phyloP scores from a whole-genome alignment of 2,113 vertebrate species.

The Gracilinanus agilis region DNA sequence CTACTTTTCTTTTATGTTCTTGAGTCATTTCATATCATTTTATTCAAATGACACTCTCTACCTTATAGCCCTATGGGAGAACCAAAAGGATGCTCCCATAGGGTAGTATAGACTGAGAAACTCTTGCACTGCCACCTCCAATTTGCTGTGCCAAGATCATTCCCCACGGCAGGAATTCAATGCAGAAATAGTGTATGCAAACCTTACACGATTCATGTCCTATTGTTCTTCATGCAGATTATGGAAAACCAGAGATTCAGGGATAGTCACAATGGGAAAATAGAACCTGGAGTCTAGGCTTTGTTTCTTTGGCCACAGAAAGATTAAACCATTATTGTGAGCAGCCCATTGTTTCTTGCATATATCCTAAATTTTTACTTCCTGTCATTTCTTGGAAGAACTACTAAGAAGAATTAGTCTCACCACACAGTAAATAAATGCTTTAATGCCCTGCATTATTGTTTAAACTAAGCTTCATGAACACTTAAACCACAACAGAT shows the following conservation, averaged over 20 bases:
- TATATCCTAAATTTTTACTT: constrained; percentile 66
- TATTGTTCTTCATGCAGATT: constrained; percentile 49
- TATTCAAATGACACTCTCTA: constrained; percentile 31
- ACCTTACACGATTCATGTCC: constrained; percentile 23
- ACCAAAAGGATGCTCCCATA: not conserved
- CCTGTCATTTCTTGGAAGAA: constrained; percentile 52
- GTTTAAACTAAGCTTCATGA: constrained; percentile 71
- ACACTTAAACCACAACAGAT: constrained; percentile 70
- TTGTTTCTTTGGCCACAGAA: constrained; percentile 28
- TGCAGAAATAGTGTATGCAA: constrained; percentile 31
- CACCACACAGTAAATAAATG: constrained; percentile 32
- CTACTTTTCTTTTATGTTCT: constrained; percentile 41
- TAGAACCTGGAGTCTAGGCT: constrained; percentile 60
- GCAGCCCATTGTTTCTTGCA: constrained; percentile 46
- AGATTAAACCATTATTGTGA: constrained; percentile 63
- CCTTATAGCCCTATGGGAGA: constrained; percentile 1
- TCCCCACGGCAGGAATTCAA: not conserved
- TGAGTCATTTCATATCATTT: constrained; percentile 53
- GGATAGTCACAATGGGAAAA: constrained; percentile 63
- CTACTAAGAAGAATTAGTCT: constrained; percentile 63
- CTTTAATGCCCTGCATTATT: constrained; percentile 59
- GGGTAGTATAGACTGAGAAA: not conserved
- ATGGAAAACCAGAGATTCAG: constrained; percentile 54
- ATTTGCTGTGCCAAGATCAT: not conserved
- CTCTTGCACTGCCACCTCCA: not conserved